These are phyloP conservation scores for Girardinus metallicus DNA, from an alignment of 2,797 vertebrate species.

Conservation along the genomic window DNA sequence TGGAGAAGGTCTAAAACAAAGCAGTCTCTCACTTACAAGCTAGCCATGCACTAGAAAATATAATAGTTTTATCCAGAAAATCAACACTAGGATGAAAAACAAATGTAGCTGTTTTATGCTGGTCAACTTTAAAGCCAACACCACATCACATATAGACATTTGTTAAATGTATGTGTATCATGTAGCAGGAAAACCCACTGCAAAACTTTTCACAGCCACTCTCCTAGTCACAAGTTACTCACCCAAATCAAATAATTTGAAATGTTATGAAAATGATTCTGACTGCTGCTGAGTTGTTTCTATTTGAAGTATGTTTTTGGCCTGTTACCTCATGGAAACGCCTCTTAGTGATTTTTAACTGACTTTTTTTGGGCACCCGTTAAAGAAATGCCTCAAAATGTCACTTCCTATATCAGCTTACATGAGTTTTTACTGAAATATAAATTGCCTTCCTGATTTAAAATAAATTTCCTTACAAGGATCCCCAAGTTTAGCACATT, in stretches of 20 bases:
- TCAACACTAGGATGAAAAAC: background rate
- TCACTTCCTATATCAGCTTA: background rate
- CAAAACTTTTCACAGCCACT: background rate
- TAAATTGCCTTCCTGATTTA: conserved; percentile 8
- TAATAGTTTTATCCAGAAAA: background rate
- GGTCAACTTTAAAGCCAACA: background rate
- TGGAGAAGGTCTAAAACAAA: background rate
- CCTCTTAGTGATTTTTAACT: background rate
- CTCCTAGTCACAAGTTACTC: background rate
- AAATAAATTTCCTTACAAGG: conserved; percentile 37
- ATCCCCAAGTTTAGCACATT: conserved; percentile 53
- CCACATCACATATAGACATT: background rate
- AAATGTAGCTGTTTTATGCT: background rate
- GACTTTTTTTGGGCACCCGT: background rate
- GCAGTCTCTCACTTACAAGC: background rate
- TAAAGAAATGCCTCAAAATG: background rate
- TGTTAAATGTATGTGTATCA: background rate
- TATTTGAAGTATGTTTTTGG: background rate
- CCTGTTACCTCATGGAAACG: background rate
- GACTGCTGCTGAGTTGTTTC: background rate
- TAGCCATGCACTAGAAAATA: background rate
- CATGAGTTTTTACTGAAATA: background rate
- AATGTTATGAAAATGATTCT: background rate
- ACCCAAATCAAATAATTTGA: background rate
- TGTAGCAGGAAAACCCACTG: background rate